Conservation (phyloP, 1,140 invertebrate genomes). For the Dreissena polymorpha region DNA sequence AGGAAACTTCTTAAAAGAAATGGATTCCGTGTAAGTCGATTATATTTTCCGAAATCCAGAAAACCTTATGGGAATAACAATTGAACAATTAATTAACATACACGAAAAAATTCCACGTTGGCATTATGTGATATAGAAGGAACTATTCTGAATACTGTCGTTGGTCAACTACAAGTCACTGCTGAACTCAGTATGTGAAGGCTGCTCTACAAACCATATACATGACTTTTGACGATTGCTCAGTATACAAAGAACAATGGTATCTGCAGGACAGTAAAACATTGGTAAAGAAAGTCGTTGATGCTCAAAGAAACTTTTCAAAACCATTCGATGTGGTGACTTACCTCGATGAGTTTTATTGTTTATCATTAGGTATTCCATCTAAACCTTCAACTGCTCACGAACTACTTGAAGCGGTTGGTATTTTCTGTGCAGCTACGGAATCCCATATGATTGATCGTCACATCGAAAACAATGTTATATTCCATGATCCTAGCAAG, state of each 20-base stretch:
- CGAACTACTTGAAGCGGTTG: neutral
- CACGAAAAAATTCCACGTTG: slow-evolving; percentile 33
- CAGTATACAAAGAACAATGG: slow-evolving; percentile 6
- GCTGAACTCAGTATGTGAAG: slow-evolving; percentile 13
- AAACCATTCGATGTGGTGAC: neutral
- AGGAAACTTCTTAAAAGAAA: neutral
- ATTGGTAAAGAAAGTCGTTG: neutral
- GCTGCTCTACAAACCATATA: slow-evolving; percentile 5
- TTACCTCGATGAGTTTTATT: neutral
- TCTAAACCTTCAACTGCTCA: neutral
- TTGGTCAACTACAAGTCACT: slow-evolving; percentile 17
- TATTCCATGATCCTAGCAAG: too few species aligned
- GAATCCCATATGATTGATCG: too few species aligned
- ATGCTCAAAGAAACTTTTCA: neutral
- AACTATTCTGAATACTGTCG: slow-evolving; percentile 34
- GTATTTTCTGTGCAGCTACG: neutral
- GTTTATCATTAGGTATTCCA: neutral
- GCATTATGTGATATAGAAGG: slow-evolving; percentile 42
- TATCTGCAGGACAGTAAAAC: neutral
- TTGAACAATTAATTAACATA: slow-evolving; percentile 49
- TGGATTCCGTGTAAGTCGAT: slow-evolving; percentile 23
- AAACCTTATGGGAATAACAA: slow-evolving; percentile 24
- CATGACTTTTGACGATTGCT: neutral
- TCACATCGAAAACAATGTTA: too few species aligned
- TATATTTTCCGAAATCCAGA: neutral